Base-by-base conservation (phyloP, 2,888 invertebrate genomes). In the Melanophora roralis region DNA sequence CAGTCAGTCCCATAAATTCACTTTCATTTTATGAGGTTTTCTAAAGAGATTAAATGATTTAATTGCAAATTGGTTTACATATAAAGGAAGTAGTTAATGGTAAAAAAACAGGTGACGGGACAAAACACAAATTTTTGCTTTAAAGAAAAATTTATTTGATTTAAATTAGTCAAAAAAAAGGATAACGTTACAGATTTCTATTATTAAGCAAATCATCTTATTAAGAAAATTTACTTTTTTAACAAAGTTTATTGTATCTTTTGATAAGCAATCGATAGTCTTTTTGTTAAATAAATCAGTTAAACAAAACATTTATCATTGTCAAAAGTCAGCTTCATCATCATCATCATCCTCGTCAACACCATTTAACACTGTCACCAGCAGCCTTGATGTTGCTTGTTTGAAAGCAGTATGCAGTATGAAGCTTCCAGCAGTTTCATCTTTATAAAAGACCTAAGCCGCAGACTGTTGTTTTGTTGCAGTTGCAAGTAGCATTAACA, bases 241-340 rank as follows among this genome's bases (percentile, higher is more conserved):
- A n/a, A 27, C 27, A 27, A 27, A 3, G 27, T 5, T 27, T 27
- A 27, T 27, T 27, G 27, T 27, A 6, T 27, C 3, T 27, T 27
- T 27, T 27, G 3, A 27, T 5, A 6, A 3, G 4, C 27, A 59
- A 27, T 32, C 19, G 12, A 57, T 62, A 55, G 45, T 62, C 14
- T 65, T 27, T 65, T 60, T 16, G 16, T 11, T 14, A 45, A 47
- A 64, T 64, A 72, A 72, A 72, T 69, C 62, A 64, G 53, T 45
- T 62, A 45, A 36, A 36, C 53, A 34, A 21, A 49, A 55, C 72
- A 72, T 72, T 72, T 72, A 72, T 72, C 72, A 64, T 72, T 45
- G 72, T 62, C 62, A 71, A 51, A 51, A 71, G 51, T 19, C 47
- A 43, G 51, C 62, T 71, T 55, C 34, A 57, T 47, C 47, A 45